Conservation (phyloP, 2,888 invertebrate genomes). For the Zygaena filipendulae region DNA sequence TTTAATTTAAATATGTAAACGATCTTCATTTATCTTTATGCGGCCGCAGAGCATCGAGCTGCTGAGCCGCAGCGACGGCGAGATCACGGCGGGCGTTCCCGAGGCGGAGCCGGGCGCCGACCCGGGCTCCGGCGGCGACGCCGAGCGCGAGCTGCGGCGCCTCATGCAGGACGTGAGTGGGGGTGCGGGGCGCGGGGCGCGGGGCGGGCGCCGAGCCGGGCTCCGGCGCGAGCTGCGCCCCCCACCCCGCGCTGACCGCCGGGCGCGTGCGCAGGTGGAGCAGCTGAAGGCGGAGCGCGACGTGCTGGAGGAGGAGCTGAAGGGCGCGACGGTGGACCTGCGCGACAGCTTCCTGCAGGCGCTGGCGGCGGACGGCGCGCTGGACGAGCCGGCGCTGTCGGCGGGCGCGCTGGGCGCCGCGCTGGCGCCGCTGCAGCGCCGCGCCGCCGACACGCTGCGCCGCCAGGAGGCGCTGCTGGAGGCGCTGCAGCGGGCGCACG, state of each 20-base stretch:
- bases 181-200: not conserved
- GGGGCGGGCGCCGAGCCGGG: not conserved
- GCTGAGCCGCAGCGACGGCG: constrained; percentile 78
- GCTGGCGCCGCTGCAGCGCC: constrained; percentile 81
- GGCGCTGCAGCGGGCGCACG: constrained; percentile 46
- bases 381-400: constrained; percentile 84
- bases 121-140: constrained; percentile 62
- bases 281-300: constrained; percentile 90
- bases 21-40: too few species aligned
- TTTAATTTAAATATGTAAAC: too few species aligned
- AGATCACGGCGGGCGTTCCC: constrained; percentile 78
- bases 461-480: constrained; percentile 73
- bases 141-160: constrained; percentile 73
- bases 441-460: constrained; percentile 77
- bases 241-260: too few species aligned
- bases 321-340: constrained; percentile 77
- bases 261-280: constrained; percentile 67
- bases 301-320: constrained; percentile 78
- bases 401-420: constrained; percentile 84
- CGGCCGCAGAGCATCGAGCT: constrained; percentile 78
- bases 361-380: constrained; percentile 86
- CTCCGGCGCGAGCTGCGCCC: not conserved
- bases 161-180: constrained; percentile 73
- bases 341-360: constrained; percentile 82
- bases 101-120: constrained; percentile 58